Evolutionary conservation across 2,113 vertebrate species (phyloP).

Genomic region (Gadus macrocephalus): DNA sequence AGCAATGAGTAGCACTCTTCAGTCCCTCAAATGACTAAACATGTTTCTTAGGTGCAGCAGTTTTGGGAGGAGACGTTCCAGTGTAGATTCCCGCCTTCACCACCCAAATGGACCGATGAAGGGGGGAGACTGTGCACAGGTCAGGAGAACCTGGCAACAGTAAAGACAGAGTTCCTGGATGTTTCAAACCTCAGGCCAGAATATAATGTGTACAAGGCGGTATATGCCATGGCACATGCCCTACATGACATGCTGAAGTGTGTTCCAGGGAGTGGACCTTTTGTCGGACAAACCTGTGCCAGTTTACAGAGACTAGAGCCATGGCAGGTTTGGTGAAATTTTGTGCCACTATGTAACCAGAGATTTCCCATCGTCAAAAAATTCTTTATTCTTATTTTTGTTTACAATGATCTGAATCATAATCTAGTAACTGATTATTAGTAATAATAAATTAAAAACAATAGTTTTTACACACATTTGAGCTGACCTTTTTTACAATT

Average conservation of each 20-base stretch:
- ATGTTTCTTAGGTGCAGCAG: slow-evolving; percentile 29
- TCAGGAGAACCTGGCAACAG: slow-evolving; percentile 45
- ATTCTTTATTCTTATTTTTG: neutral
- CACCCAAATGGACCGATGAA: neutral
- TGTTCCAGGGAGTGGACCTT: slow-evolving; percentile 60
- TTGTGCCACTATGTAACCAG: neutral
- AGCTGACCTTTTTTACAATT: neutral
- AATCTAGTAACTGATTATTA: too few species aligned
- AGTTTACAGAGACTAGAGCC: slow-evolving; percentile 49
- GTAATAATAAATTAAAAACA: neutral
- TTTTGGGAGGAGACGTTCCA: slow-evolving; percentile 67
- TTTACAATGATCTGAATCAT: too few species aligned
- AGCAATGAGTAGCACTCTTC: too few species aligned
- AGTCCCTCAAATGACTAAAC: neutral
- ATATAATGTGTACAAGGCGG: slow-evolving; percentile 70
- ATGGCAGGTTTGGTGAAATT: slow-evolving; percentile 57
- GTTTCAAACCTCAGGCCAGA: slow-evolving; percentile 51
- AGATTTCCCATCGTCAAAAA: neutral
- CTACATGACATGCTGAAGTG: slow-evolving; percentile 59
- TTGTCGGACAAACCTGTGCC: slow-evolving; percentile 53
- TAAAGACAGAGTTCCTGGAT: slow-evolving; percentile 46
- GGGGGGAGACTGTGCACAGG: slow-evolving; percentile 52
- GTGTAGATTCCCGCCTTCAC: slow-evolving; percentile 48
- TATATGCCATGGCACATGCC: slow-evolving; percentile 65
- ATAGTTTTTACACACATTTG: neutral